phyloP scores from a whole-genome alignment of 1,140 invertebrate genomes.

The Potamilus streckersoni region DNA sequence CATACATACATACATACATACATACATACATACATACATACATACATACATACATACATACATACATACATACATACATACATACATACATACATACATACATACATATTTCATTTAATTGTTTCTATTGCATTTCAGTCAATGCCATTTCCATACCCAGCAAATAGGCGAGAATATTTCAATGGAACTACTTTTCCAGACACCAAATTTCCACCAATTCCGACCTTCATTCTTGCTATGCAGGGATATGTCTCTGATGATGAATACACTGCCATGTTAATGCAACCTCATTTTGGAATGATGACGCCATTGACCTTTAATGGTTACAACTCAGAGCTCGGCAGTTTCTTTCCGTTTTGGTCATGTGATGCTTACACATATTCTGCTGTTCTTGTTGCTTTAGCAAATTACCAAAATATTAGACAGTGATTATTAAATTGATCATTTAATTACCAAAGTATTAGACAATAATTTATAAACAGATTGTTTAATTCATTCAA shows the following conservation, averaged over 20 bases:
- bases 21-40: too few species aligned
- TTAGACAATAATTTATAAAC: background rate
- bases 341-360: conserved; percentile 52
- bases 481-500: too few species aligned
- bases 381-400: conserved; percentile 43
- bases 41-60: too few species aligned
- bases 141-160: conserved; percentile 45
- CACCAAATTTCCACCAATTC: conserved; percentile 11
- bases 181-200: conserved; percentile 40
- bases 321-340: conserved; percentile 45
- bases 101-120: too few species aligned
- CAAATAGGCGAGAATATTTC: conserved; percentile 44
- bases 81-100: too few species aligned
- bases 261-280: conserved; percentile 39
- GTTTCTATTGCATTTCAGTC: conserved; percentile 26
- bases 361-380: conserved; percentile 53
- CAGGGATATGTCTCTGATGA: conserved; percentile 35
- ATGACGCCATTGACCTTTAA: conserved; percentile 49
- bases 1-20: too few species aligned
- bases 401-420: conserved; percentile 48
- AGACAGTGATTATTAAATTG: too few species aligned
- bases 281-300: conserved; percentile 46
- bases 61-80: too few species aligned
- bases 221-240: conserved; percentile 37
- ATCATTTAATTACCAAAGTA: conserved; percentile 38